These are phyloP conservation scores for Agonopterix arenella DNA, from an alignment of 2,888 invertebrate species.

Conservation along the genomic window DNA sequence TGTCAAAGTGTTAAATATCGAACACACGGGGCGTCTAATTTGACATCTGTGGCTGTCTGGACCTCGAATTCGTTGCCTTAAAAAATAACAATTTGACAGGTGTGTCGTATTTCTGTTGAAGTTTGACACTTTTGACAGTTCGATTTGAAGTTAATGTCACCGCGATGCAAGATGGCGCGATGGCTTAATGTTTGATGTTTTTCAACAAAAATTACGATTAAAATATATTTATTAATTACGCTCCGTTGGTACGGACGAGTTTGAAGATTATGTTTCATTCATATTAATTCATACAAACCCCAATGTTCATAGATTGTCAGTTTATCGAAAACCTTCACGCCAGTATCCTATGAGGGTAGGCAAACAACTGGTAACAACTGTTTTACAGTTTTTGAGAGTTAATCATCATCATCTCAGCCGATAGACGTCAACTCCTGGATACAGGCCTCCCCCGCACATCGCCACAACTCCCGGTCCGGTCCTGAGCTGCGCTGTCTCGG, in stretches of 20 bases:
- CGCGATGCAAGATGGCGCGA: constrained; percentile 30
- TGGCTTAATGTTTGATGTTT: constrained; percentile 57
- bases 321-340: no score
- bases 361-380: no score
- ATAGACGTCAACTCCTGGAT: no score
- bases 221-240: constrained; percentile 35
- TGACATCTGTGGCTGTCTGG: constrained; percentile 57
- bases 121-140: constrained; percentile 70
- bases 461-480: no score
- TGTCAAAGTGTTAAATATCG: constrained; percentile 77
- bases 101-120: constrained; percentile 66
- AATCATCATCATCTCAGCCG: no score
- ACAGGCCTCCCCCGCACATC: no score
- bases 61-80: constrained; percentile 34
- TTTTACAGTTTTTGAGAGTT: no score
- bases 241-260: constrained; percentile 23
- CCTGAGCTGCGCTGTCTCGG: no score
- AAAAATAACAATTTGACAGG: constrained; percentile 56
- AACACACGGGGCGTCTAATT: constrained; percentile 65
- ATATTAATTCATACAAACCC: no score
- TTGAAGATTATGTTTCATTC: constrained; percentile 22
- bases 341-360: no score
- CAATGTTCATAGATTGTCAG: no score
- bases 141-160: constrained; percentile 48
- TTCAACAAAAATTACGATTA: constrained; percentile 53